Percentiles rank a stretch among this genome's conserved stretches.
phyloP scores from a whole-genome alignment of 2,797 vertebrate species.

The Micromesistius poutassou region DNA sequence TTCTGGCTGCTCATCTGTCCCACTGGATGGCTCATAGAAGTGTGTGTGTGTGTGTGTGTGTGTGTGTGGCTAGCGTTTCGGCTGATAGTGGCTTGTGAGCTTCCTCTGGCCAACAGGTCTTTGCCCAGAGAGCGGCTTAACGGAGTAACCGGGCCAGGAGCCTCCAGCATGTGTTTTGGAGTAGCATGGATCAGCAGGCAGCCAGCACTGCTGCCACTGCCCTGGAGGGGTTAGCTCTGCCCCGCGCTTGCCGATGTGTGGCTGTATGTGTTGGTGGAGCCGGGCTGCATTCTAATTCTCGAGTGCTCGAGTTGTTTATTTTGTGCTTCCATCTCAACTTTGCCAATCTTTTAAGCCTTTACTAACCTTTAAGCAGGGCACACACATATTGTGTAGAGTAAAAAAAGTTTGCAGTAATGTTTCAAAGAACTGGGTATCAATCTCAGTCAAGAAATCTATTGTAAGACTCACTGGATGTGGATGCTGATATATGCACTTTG shows the following conservation, averaged over 20 bases:
- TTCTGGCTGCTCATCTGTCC: conserved; percentile 61
- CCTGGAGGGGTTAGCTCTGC: conserved; percentile 12
- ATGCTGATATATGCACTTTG: background rate
- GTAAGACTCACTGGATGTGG: background rate
- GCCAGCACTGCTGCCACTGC: conserved; percentile 13
- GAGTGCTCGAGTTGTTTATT: background rate
- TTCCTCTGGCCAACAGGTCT: conserved; percentile 51
- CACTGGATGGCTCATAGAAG: conserved; percentile 48
- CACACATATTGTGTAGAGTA: background rate
- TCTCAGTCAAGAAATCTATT: background rate
- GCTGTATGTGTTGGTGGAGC: background rate
- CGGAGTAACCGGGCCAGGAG: conserved; percentile 45
- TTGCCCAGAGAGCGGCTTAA: conserved; percentile 45
- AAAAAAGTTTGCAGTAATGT: background rate
- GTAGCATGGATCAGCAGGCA: conserved; percentile 18
- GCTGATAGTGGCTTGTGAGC: conserved; percentile 37
- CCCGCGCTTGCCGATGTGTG: background rate
- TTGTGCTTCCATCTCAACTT: background rate
- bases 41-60: conserved; percentile 15
- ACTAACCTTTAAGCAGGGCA: background rate
- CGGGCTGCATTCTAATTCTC: background rate
- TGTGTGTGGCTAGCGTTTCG: conserved; percentile 19
- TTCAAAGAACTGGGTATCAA: background rate
- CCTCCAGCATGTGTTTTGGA: conserved; percentile 14
- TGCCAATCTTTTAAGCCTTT: background rate